A percentile compares a stretch with the other conserved stretches of the same genome.
phyloP scores from a whole-genome alignment of 2,113 vertebrate genomes.

The Cyanistes caeruleus region DNA sequence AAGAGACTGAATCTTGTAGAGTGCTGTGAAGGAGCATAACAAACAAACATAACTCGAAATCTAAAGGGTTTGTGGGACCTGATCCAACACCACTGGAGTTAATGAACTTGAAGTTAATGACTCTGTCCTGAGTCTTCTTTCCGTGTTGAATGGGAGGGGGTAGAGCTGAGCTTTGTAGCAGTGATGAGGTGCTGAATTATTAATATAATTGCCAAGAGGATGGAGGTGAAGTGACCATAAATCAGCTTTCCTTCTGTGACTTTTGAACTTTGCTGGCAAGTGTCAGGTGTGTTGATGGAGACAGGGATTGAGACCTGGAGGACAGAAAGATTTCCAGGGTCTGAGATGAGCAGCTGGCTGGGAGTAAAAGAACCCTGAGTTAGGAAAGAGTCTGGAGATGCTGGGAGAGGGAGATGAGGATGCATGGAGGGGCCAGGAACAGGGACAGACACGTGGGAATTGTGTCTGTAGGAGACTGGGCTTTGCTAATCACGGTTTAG shows the following conservation, averaged over 20 bases:
- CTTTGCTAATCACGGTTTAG: neutral
- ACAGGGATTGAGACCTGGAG: neutral
- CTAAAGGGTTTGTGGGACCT: neutral
- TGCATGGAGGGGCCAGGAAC: neutral
- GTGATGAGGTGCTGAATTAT: neutral
- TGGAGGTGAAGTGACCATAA: neutral
- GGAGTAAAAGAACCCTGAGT: neutral
- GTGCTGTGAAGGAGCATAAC: neutral
- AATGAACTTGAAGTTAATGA: neutral
- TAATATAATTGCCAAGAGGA: neutral
- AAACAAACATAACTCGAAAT: neutral
- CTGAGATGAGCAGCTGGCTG: neutral
- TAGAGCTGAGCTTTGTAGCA: neutral
- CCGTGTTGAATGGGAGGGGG: neutral
- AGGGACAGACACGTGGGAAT: neutral
- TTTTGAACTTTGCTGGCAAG: neutral
- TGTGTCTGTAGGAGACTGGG: neutral
- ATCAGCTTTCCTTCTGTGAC: neutral
- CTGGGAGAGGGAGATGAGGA: neutral
- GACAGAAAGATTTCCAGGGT: neutral
- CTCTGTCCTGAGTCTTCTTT: neutral
- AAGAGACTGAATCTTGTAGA: neutral
- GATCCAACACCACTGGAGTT: neutral
- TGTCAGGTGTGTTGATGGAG: neutral
- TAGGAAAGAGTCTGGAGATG: neutral